These are phyloP conservation scores for Carcharodon carcharias DNA, from an alignment of 2,797 vertebrate species.

Conservation along the genomic window DNA sequence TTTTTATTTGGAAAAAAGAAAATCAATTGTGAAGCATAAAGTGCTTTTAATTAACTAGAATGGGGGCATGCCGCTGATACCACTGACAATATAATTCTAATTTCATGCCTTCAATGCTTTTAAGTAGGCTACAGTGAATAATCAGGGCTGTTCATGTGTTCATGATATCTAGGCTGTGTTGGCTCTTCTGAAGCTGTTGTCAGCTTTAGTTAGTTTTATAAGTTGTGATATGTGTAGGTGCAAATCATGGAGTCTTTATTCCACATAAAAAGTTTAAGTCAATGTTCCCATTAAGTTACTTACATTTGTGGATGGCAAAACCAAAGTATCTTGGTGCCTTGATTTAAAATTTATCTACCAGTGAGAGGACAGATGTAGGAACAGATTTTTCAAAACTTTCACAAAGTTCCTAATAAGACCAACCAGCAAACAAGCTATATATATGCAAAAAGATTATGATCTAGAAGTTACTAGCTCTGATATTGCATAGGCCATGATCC, in stretches of 20 bases:
- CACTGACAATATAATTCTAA: background rate
- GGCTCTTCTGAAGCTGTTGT: background rate
- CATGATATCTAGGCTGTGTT: background rate
- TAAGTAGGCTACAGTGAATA: background rate
- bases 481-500: background rate
- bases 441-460: background rate
- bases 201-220: background rate
- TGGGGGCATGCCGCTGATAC: background rate
- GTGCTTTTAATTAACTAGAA: background rate
- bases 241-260: background rate
- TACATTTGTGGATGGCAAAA: background rate
- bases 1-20: background rate
- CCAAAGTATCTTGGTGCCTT: background rate
- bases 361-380: too few species aligned
- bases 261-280: background rate
- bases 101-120: background rate
- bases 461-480: background rate
- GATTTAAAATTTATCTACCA: background rate
- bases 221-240: background rate
- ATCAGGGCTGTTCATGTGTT: background rate
- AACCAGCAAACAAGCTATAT: background rate
- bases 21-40: background rate
- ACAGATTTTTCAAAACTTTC: background rate
- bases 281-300: background rate
- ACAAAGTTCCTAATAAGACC: background rate